Evolutionary conservation across 1,140 invertebrate species (phyloP), one percentile per base, ranked within the genome.

Genomic region (Physella acuta): DNA sequence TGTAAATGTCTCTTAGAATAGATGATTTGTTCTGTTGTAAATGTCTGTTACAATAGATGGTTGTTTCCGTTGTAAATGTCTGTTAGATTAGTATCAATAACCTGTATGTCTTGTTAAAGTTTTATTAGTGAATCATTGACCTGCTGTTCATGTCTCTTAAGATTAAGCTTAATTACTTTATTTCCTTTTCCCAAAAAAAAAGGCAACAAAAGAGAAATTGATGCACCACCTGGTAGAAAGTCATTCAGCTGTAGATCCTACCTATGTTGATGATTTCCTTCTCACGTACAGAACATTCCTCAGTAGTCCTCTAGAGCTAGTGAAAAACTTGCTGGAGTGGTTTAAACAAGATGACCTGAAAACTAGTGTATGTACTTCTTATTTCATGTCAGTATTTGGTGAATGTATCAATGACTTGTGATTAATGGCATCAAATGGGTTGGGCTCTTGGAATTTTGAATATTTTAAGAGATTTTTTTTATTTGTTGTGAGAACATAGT

Each of bases 241-340:
- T 83, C 79, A 82, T 67, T 93, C 93, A 39, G 88, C 91, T 73
- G 92, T 93, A 26, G 97, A 99, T 86, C 94, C 95, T 5, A 97
- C 94, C 14, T 99, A 98, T 86, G 93, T 99, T 24, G 96, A 99
- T 86, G 97, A 99, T 85, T 99, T 99, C 81, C 88, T 99, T 30
- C 88, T 99, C n/a, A 99, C 97, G 14, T 95, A 98, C 85, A 88
- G 97, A 75, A 97, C 94, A 5, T 99, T 99, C 82, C 93, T 98
- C 69, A 88, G 91, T 36, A 92, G 90, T 85, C 92, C 94, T 3
- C 86, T 93, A 36, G 88, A 90, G 67, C 92, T 98, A 44, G 92
- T 94, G 20, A 90, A 91, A 81, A 93, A 94, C 84, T 86, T 99
- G 56, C 85, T 97, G 60, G 88, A 92, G 66, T 98, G 95, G 96